Conservation (phyloP, 2,797 vertebrate species). For the Crax fasciolata region DNA sequence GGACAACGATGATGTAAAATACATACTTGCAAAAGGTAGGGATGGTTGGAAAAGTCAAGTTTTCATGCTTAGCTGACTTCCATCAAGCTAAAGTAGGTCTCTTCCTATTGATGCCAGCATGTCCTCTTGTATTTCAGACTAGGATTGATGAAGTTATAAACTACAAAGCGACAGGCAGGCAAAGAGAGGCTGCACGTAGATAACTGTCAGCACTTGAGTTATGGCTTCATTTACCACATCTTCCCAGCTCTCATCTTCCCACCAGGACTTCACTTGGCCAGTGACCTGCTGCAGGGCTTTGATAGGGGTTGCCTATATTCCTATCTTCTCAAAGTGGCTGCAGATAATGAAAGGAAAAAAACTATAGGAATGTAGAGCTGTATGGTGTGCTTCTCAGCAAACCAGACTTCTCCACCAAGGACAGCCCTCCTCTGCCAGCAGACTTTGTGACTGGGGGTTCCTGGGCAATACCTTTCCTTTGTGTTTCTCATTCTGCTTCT, state of each 20-base stretch:
- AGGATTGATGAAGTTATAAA: not conserved
- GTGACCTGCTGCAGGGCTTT: not conserved
- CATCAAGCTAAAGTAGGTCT: not conserved
- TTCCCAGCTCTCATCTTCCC: not conserved
- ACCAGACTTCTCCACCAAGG: not conserved
- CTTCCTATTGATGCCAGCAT: rapidly evolving
- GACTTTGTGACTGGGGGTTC: no score
- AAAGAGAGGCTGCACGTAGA: not conserved
- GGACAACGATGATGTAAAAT: not conserved
- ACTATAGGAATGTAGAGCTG: not conserved
- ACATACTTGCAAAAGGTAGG: not conserved
- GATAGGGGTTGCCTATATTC: not conserved
- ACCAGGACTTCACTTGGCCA: not conserved
- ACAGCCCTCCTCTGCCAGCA: not conserved
- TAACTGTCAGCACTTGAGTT: not conserved
- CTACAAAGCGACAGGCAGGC: not conserved
- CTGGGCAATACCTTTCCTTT: not conserved
- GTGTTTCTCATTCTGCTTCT: not conserved
- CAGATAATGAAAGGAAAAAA: not conserved
- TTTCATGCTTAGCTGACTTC: not conserved
- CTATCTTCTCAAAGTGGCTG: not conserved
- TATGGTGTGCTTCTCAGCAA: not conserved
- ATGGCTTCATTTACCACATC: not conserved
- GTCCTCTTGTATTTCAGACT: not conserved
- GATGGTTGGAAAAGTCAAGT: not conserved